These are phyloP conservation scores for Dryococelus australis DNA, from an alignment of 2,888 invertebrate genomes.

Conservation along the genomic window DNA sequence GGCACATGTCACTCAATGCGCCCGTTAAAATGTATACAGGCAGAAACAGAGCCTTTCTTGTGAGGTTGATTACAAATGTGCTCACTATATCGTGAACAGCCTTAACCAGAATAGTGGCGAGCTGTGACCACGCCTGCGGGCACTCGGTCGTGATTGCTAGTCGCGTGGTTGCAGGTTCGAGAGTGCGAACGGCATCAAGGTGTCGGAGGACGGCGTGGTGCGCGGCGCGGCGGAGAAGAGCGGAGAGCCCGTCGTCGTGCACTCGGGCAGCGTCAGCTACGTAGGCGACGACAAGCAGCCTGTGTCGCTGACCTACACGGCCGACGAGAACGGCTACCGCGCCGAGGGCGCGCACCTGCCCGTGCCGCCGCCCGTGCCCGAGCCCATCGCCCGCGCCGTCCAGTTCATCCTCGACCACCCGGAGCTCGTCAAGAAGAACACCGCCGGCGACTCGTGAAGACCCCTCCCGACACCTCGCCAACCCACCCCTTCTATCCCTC, in stretches of 20 bases:
- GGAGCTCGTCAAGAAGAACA: neutral
- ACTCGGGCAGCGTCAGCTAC: neutral
- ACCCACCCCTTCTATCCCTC: no score
- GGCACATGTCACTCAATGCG: no score
- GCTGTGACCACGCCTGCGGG: no score
- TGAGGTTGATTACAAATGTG: no score
- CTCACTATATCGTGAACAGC: no score
- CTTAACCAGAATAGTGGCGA: no score
- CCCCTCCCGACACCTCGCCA: no score
- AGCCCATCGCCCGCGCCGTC: neutral
- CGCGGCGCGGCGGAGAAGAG: neutral
- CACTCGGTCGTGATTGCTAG: slow-evolving; percentile 27
- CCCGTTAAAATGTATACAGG: no score
- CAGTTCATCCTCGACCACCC: neutral
- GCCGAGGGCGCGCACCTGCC: slow-evolving; percentile 48
- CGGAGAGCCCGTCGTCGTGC: neutral
- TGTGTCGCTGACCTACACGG: slow-evolving; percentile 40
- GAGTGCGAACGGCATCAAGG: slow-evolving; percentile 44
- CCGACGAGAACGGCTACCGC: slow-evolving; percentile 49
- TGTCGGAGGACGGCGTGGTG: slow-evolving; percentile 41
- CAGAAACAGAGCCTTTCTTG: no score
- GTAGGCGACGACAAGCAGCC: neutral
- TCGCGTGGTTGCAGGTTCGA: slow-evolving; percentile 44
- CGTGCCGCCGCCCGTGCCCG: slow-evolving; percentile 12
- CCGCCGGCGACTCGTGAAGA: neutral